Conservation (phyloP, 2,113 vertebrate species). For the Alligator sinensis region DNA sequence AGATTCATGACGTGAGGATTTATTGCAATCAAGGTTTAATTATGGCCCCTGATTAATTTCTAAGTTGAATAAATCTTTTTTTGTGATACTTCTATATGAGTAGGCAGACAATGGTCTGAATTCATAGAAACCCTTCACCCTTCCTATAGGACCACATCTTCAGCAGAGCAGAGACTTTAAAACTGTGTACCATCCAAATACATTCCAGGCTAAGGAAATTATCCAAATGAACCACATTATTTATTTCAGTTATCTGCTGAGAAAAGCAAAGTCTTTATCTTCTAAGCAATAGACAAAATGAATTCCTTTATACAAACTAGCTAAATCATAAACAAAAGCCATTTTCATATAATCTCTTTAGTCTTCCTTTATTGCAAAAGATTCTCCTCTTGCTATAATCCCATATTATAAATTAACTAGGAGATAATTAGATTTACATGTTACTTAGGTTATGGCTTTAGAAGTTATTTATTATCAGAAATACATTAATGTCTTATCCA, state of each 20-base stretch:
- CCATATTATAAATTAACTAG: not conserved
- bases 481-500: not conserved
- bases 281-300: not conserved
- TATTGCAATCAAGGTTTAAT: not conserved
- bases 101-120: not conserved
- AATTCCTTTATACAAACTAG: not conserved
- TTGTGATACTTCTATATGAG: not conserved
- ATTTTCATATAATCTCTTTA: not conserved
- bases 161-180: not conserved
- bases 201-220: not conserved
- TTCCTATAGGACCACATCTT: not conserved
- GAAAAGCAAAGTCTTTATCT: not conserved
- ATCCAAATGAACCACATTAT: not conserved
- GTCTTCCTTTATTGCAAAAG: not conserved
- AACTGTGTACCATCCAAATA: not conserved
- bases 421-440: not conserved
- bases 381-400: not conserved
- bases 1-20: not conserved
- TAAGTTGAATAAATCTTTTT: not conserved
- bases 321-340: not conserved
- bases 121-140: not conserved
- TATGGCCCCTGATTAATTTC: not conserved
- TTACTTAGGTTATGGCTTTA: conserved; percentile 6
- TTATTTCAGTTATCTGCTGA: not conserved
- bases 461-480: not conserved